phyloP scores from a whole-genome alignment of 2,797 vertebrate species.

The Acrossocheilus wenchowensis region DNA sequence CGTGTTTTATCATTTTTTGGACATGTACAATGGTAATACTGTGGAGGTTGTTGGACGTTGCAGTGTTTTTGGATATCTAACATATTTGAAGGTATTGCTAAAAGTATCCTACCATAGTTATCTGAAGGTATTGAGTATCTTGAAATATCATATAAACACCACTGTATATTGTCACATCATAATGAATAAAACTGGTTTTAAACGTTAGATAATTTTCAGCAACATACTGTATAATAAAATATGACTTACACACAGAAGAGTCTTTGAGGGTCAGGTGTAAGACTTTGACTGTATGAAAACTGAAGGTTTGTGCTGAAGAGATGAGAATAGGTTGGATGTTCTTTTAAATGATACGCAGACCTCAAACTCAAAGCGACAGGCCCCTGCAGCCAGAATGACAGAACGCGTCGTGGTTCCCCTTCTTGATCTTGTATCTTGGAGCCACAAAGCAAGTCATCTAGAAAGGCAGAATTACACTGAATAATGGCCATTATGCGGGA shows the following conservation, averaged over 20 bases:
- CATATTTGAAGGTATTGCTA: too few species aligned
- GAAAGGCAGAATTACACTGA: constrained; percentile 14
- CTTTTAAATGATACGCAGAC: constrained; percentile 37
- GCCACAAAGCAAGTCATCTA: constrained; percentile 28
- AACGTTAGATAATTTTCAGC: not conserved
- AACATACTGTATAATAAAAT: not conserved
- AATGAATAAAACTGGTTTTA: not conserved
- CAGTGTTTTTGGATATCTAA: not conserved
- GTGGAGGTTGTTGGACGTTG: not conserved
- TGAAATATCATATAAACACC: not conserved
- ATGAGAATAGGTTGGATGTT: constrained; percentile 36
- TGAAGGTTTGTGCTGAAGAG: constrained; percentile 33
- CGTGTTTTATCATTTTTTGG: not conserved
- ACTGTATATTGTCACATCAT: not conserved
- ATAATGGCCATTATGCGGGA: constrained; percentile 25
- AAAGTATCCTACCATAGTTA: not conserved
- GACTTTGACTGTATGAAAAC: constrained; percentile 25
- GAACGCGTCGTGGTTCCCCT: not conserved
- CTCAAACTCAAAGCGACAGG: constrained; percentile 44
- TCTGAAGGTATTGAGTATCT: not conserved
- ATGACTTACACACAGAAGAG: not conserved
- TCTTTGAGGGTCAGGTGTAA: not conserved
- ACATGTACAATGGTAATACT: not conserved
- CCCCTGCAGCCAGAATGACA: constrained; percentile 41
- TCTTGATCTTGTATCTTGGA: constrained; percentile 32